Evolutionary conservation across 1,140 invertebrate genomes (phyloP), one percentile per base, ranked within the genome.

Genomic region (Hermatobates lingyangjiaoensis): DNA sequence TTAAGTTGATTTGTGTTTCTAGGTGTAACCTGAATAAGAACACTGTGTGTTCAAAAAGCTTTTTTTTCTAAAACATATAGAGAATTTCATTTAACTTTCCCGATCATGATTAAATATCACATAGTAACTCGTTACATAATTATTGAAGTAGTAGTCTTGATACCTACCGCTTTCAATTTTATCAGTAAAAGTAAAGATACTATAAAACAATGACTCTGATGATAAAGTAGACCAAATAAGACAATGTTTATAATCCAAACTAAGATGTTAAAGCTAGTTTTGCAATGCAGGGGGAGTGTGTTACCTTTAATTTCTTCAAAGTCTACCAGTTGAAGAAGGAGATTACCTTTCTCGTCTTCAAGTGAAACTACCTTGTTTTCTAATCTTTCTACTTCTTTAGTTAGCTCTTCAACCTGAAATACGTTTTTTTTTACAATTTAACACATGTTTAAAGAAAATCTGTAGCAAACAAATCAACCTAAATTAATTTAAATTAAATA

Each of bases 321-420:
- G 67, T 87, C 81, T 63, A 85, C 77, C 59, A 84, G 71, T 70
- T 80, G 79, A 61, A 87, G 70, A 66, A 87, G 82, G 61, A 87
- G 74, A 66, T 85, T 88, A 65, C 83, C 84, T 71, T 87, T 92
- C 69, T 89, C 86, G 64, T 90, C 86, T 68, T 91, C 87, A 47
- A 91, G 68, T 63, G 87, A 79, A 45, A 80, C 78, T 55, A 92
- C 75, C 65, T 79, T 74, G 57, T 88, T 82, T 57, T 80, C 76
- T 5, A 80, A 61, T 46, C 68, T 68, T 1, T 77, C 69, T 54
- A 87, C 70, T 66, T 84, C 75, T 42, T 74, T 74, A 63, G 80
- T 77, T 24, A 71, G 61, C 62, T 84, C 79, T 39, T 75, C 77
- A 50, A 66, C 56, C 7, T 44, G 7, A 7, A 10, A 44, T 44